These are phyloP conservation scores for Istiophorus platypterus DNA, from an alignment of 2,113 vertebrate species.

Conservation along the genomic window DNA sequence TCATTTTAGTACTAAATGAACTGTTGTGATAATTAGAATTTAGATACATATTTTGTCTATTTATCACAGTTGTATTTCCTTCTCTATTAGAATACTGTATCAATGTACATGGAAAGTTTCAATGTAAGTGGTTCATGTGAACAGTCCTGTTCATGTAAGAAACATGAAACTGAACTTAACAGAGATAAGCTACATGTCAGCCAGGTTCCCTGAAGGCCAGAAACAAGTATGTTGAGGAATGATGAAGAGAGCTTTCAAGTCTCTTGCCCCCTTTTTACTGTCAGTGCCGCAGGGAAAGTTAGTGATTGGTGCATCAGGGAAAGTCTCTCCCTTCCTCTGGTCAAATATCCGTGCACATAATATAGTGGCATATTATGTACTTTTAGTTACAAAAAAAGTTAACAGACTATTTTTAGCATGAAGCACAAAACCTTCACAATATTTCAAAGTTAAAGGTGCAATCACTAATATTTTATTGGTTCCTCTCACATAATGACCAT, in stretches of 20 bases:
- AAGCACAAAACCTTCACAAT: not conserved
- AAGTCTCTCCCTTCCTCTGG: slow-evolving; percentile 44
- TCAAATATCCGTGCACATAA: slow-evolving; percentile 44
- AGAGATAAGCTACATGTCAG: slow-evolving; percentile 53
- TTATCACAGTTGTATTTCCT: not conserved
- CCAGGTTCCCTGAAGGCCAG: slow-evolving; percentile 59
- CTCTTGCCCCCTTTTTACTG: slow-evolving; percentile 42
- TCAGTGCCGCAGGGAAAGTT: slow-evolving; percentile 59
- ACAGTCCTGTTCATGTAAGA: not conserved
- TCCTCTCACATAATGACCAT: slow-evolving; percentile 2
- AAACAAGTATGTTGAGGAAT: slow-evolving; percentile 60
- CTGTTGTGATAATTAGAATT: not conserved
- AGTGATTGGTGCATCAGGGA: slow-evolving; percentile 44
- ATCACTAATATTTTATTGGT: not conserved
- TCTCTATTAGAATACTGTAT: not conserved
- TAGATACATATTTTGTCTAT: not conserved
- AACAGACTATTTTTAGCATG: slow-evolving; percentile 1
- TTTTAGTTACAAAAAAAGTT: slow-evolving; percentile 25
- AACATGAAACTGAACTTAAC: slow-evolving; percentile 22
- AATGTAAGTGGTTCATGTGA: not conserved
- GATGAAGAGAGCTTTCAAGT: slow-evolving; percentile 57
- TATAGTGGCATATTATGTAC: slow-evolving; percentile 31
- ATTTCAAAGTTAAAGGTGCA: not conserved
- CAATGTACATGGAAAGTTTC: not conserved
- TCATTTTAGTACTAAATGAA: not conserved